Evolutionary conservation across 1,140 invertebrate genomes (phyloP), one percentile per base, ranked within the genome.

Genomic region (Bombus confusus): DNA sequence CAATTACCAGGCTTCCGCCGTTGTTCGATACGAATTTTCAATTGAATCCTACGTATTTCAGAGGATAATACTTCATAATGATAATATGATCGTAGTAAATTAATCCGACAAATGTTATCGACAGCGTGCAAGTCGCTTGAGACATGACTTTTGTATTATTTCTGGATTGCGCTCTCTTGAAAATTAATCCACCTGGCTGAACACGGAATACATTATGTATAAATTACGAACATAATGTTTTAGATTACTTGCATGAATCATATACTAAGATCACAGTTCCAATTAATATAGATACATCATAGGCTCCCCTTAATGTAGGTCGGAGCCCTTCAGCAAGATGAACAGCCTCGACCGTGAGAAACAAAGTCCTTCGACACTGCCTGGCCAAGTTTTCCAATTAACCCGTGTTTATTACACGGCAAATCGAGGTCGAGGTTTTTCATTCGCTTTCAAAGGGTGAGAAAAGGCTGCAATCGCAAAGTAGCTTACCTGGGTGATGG

Each of bases 401-500:
- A 82, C 71, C 39, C 43, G 59, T n/a, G 79, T 72, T 81, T 81
- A 73, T 81, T 68, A 74, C 57, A 6, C 52, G 71, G 4, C 47
- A 62, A 68, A 73, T 86, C 37, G 39, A n/a, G 34, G 80, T 74
- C 78, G 78, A 74, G 78, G 34, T 80, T 80, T 41, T 25, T 43
- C 66, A 18, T 74, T 57, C 34, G 52, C 15, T 41, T 12, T 39
- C 41, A 87, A 59, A 68, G 59, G 71, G 52, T n/a, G 66, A 79
- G n/a, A 72, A 84, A 77, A 28, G 52, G 31, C 25, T 43, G 31
- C 25, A 62, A 57, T 31, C 39, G 1, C 25, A 59, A 57, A 80
- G 69, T 41, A 59, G 75, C 91, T 93, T 89, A 94, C 94, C 94
- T 93, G 37, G 94, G 93, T 13, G 93, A 94, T 39, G 93, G 90